Base-by-base conservation (phyloP, 92 coral and sea anemone species). In the Zoanthus gigantus region DNA sequence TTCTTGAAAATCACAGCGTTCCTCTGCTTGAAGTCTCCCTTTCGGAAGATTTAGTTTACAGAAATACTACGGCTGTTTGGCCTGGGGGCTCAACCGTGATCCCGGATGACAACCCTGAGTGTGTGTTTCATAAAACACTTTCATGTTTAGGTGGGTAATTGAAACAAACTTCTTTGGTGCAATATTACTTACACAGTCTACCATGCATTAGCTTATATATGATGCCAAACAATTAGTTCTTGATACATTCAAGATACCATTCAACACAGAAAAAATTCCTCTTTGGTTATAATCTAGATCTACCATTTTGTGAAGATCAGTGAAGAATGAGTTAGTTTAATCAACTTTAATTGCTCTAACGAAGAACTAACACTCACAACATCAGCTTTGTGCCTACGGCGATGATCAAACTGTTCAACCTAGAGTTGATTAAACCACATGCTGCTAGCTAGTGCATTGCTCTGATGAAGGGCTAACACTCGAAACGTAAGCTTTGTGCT, bases 51-150 rank as follows among this genome's bases (percentile, higher is more conserved):
- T 56, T 31, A 63, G 31, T 63, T 2, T 60, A 79, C 17, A 31
- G 37, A 16, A 79, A 17, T 7, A 46, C 73, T 0, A 57, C 9
- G n/a, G 84, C 84, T 34, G 37, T 79, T 34, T 79, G 84, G 84
- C 84, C 72, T 16, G 84, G 84, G 56, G 84, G 84, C 73, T 79
- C 84, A 32, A 79, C 84, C 8, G 42, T 14, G 56, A 47, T 79
- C 32, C 84, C 84, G n/a, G 84, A 79, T 79, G 84, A 79, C 60
- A 56, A 61, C 6, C 84, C 84, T 1, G 73, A n/a, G 56, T 79
- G 84, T 28, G 54, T 32, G n/a, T 79, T 79, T 9, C 10, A 42
- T 54, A 17, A 79, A 13, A 17, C 7, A 13, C 37, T 34, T 4
- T 60, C 84, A 5, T 79, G 84, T 37, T 15, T 13, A 15, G 73